Evolutionary conservation across 2,888 invertebrate species (phyloP).

Genomic region (Dicyrtomina minuta): DNA sequence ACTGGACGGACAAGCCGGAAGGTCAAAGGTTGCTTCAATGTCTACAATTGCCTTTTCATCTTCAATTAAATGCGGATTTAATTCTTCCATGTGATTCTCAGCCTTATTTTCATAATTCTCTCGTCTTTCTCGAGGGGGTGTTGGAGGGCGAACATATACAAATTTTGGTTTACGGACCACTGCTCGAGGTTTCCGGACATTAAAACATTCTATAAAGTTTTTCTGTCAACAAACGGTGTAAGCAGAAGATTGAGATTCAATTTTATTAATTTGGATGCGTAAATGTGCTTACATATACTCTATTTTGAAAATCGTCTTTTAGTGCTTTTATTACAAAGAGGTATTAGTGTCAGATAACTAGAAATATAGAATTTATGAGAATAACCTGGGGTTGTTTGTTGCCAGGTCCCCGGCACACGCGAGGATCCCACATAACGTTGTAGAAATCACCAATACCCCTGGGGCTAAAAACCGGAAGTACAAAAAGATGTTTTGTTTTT

Average conservation of each 20-base stretch:
- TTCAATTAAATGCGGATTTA: constrained; percentile 8
- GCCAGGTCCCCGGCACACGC: constrained; percentile 26
- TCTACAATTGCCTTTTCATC: constrained; percentile 10
- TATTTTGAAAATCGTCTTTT: too few relatives aligned
- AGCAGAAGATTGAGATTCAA: not conserved
- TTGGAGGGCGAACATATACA: constrained; percentile 3
- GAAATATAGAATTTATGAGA: not conserved
- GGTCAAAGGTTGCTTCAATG: constrained; percentile 8
- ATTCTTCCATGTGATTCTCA: constrained; percentile 22
- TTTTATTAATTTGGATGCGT: not conserved
- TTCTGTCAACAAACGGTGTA: too few relatives aligned
- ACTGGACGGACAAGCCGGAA: constrained; percentile 13
- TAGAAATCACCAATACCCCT: constrained; percentile 30
- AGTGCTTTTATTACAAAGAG: too few relatives aligned
- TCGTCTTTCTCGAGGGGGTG: constrained; percentile 4
- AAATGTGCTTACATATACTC: not conserved
- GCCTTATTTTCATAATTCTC: constrained; percentile 12
- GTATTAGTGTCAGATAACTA: too few relatives aligned
- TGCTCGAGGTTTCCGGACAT: constrained; percentile 25
- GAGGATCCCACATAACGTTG: constrained; percentile 41
- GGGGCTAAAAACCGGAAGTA: not conserved
- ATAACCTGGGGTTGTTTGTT: constrained; percentile 9
- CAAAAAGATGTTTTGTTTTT: not conserved
- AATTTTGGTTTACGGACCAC: constrained; percentile 1
- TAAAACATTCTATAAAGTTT: constrained; percentile 34